Base-by-base conservation (phyloP, 2,888 invertebrate genomes). In the Pseudolycoriella hygida region DNA sequence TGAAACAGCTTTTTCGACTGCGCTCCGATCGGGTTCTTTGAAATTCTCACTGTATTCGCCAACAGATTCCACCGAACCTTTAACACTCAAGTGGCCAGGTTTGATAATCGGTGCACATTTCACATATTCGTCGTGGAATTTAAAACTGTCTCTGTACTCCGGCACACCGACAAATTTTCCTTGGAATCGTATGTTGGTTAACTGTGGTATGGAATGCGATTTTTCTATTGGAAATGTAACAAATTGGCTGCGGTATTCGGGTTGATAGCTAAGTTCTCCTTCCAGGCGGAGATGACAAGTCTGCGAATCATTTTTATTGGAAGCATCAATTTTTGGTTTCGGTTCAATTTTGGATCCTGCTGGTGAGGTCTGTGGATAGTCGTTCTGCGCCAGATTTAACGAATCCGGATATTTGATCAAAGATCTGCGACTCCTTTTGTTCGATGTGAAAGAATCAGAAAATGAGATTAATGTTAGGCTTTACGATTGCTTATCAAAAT, bases 81-180 rank as follows among this genome's bases (percentile, higher is more conserved):
- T 56, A 18, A 60, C 50, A 10, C 53, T 57, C 20, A 66, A 50
- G 47, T 64, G 62, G 47, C 66, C 66, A 12, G 52, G 53, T 49
- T 62, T 64, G 47, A 60, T 62, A 30, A 64, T 64, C 31, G 66
- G 61, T 2, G 60, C 60, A 47, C 62, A 61, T 47, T 63, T 66
- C 15, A 60, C 57, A 47, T 62, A 62, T 48, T 56, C 57, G 45
- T 62, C 62, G 46, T 65, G 63, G 56, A 56, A 59, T 49, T 60
- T 62, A 38, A 58, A 65, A 50, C 57, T 61, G 38, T 62, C 66
- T 44, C 55, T 56, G 47, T 66, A 66, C 49, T 65, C 65, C 3
- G 66, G 59, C 37, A 61, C 53, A 1, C 60, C 57, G 8, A 52
- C 50, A 43, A 64, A 65, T 19, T 59, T 55, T 3, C 64, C 64